Evolutionary conservation across 2,888 invertebrate species (phyloP).

Genomic region (Endotricha flammealis): DNA sequence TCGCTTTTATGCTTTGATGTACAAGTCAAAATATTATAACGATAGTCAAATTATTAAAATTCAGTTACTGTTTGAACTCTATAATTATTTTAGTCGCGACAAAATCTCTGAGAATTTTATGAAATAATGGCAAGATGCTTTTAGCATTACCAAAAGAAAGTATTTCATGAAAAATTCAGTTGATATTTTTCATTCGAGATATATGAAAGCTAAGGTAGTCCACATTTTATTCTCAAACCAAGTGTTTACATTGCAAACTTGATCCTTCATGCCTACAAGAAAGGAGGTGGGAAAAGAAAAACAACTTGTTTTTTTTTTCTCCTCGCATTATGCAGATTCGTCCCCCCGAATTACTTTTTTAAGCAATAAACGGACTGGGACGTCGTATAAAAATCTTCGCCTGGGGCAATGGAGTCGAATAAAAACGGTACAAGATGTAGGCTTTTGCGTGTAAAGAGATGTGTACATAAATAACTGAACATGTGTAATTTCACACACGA

Average conservation of each 20-base stretch:
- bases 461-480: too few species aligned
- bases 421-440: slow-evolving; percentile 26
- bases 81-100: neutral
- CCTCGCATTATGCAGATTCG: slow-evolving; percentile 67
- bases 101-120: slow-evolving; percentile 26
- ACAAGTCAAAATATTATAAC: too few species aligned
- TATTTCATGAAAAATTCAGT: neutral
- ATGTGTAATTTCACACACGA: too few species aligned
- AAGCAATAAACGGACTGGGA: slow-evolving; percentile 66
- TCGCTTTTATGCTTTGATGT: too few species aligned
- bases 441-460: slow-evolving; percentile 16
- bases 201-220: slow-evolving; percentile 16
- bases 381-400: slow-evolving; percentile 63
- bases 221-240: slow-evolving; percentile 24
- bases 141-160: slow-evolving; percentile 1
- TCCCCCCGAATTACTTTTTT: slow-evolving; percentile 69
- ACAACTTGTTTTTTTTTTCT: slow-evolving; percentile 58
- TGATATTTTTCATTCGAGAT: slow-evolving; percentile 1
- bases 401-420: slow-evolving; percentile 37
- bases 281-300: slow-evolving; percentile 31
- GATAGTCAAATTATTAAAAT: too few species aligned
- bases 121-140: slow-evolving; percentile 16
- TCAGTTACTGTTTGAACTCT: too few species aligned
- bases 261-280: slow-evolving; percentile 19
- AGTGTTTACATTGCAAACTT: slow-evolving; percentile 41